Conservation (phyloP, 2,113 vertebrate genomes). For the Trichomycterus rosablanca region DNA sequence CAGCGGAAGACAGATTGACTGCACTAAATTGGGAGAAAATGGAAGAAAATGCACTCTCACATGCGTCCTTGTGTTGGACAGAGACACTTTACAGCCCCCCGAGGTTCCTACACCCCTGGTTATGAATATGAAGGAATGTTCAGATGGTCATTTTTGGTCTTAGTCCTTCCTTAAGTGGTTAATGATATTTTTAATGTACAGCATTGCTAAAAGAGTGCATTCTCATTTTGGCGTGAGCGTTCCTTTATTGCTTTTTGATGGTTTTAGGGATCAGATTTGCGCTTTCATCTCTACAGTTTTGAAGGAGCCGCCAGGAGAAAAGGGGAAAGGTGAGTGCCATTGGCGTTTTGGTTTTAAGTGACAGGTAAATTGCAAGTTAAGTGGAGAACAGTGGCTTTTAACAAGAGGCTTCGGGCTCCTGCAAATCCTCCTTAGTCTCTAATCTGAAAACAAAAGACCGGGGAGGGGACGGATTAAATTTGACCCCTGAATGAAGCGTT, state of each 20-base stretch:
- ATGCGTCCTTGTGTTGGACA: too few species aligned
- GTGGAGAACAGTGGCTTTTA: conserved; percentile 85
- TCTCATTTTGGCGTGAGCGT: too few species aligned
- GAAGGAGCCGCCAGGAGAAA: conserved; percentile 29
- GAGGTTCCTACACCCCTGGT: too few species aligned
- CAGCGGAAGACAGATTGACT: too few species aligned
- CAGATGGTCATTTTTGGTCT: too few species aligned
- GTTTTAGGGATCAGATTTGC: conserved; percentile 43
- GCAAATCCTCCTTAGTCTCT: conserved; percentile 89
- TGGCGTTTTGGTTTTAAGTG: conserved; percentile 70
- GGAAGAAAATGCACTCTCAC: too few species aligned
- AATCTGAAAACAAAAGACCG: conserved; percentile 91
- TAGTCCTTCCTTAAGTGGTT: too few species aligned
- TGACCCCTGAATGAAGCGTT: conserved; percentile 80
- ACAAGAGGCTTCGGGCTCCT: conserved; percentile 77
- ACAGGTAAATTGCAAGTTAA: conserved; percentile 97
- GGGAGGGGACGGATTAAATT: conserved; percentile 81
- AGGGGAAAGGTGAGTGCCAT: conserved; percentile 64
- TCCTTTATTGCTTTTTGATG: conserved; percentile 16
- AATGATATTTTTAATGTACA: too few species aligned
- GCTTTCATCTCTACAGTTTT: conserved; percentile 38
- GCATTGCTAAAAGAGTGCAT: not conserved
- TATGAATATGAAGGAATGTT: too few species aligned
- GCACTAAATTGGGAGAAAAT: too few species aligned
- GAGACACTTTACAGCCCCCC: too few species aligned